Evolutionary conservation across 2,797 vertebrate genomes (phyloP).

Genomic region (Phataginus tetradactyla): DNA sequence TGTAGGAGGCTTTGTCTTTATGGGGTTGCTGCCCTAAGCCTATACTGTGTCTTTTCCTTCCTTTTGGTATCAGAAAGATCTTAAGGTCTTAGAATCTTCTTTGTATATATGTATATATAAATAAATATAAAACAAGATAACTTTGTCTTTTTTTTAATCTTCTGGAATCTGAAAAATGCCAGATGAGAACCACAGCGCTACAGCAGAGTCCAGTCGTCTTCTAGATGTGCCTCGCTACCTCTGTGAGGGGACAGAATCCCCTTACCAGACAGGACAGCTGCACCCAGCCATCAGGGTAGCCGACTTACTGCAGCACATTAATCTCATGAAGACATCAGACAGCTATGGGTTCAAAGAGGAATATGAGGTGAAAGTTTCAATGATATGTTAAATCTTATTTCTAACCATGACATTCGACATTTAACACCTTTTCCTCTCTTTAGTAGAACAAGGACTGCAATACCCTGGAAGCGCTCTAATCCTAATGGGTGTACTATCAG

Average conservation of each 20-base stretch:
- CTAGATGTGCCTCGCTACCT: slow-evolving; percentile 98
- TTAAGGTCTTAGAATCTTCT: slow-evolving; percentile 45
- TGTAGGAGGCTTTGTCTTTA: neutral
- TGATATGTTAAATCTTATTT: neutral
- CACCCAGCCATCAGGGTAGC: slow-evolving; percentile 99
- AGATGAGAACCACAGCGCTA: slow-evolving; percentile 98
- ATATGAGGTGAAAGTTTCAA: slow-evolving; percentile 93
- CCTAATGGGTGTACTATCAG: neutral
- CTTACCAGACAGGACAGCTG: slow-evolving; percentile 98
- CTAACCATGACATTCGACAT: neutral
- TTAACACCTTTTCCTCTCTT: neutral
- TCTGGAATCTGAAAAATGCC: slow-evolving; percentile 76
- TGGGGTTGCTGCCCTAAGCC: neutral
- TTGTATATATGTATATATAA: neutral
- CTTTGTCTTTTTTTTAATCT: slow-evolving; percentile 78
- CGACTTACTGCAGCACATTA: slow-evolving; percentile 98
- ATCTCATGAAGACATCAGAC: slow-evolving; percentile 99
- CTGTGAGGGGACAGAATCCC: slow-evolving; percentile 97
- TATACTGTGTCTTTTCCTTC: neutral
- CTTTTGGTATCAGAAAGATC: slow-evolving; percentile 36
- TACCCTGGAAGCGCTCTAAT: neutral
- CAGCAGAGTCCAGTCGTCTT: slow-evolving; percentile 95
- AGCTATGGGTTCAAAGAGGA: slow-evolving; percentile 99
- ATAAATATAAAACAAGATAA: slow-evolving; percentile 75
- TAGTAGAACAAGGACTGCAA: neutral